Conservation (phyloP, 2,888 invertebrate genomes). For the Opisthograptis luteolata region DNA sequence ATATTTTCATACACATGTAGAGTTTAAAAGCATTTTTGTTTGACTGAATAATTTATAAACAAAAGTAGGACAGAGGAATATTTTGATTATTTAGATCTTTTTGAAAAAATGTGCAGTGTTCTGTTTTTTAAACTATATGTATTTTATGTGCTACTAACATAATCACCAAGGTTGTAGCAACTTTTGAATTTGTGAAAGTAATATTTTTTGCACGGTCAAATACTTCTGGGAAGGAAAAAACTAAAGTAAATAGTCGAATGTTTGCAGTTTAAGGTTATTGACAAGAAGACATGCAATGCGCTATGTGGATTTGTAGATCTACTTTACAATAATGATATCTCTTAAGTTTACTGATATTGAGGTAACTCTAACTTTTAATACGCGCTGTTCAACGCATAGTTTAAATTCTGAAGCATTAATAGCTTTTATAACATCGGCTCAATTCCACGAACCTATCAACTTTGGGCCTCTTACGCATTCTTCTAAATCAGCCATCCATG, state of each 20-base stretch:
- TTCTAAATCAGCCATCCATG: constrained; percentile 12
- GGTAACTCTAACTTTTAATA: background rate
- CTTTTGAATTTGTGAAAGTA: too few species aligned
- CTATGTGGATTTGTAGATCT: too few species aligned
- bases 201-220: too few species aligned
- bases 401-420: constrained; percentile 6
- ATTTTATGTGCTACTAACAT: background rate
- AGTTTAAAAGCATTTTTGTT: constrained; percentile 19
- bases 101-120: too few species aligned
- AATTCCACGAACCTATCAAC: constrained; percentile 8
- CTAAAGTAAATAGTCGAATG: too few species aligned
- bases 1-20: constrained; percentile 8
- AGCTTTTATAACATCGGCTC: constrained; percentile 7
- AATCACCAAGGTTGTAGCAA: too few species aligned
- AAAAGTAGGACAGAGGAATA: constrained; percentile 20
- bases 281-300: too few species aligned
- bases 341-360: background rate
- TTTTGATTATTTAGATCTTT: constrained; percentile 5
- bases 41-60: constrained; percentile 14
- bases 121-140: background rate
- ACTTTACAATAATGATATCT: too few species aligned
- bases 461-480: constrained; percentile 12
- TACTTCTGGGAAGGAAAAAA: too few species aligned
- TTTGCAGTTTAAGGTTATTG: too few species aligned
- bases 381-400: background rate